Evolutionary conservation across 2,888 invertebrate genomes (phyloP), one percentile per base, ranked within the genome.

Genomic region (Neria commutata): DNA sequence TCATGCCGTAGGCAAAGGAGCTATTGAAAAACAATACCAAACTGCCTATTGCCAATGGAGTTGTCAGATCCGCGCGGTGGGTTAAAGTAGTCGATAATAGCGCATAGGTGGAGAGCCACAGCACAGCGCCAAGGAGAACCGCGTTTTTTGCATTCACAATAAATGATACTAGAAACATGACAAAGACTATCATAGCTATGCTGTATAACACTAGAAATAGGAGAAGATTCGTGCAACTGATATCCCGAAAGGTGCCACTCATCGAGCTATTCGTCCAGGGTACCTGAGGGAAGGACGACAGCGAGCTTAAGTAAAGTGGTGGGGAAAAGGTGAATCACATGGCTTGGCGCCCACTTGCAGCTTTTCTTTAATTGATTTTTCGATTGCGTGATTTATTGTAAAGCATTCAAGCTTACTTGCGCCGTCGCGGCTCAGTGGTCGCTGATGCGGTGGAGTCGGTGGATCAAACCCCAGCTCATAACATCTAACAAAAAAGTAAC

Each of bases 41-140:
- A 49, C 71, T 67, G 17, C 70, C 58, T 8, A 67, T 54, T 0
- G 70, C 54, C 14, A 59, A 60, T 58, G 51, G 33, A 11, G 17
- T 60, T 52, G 52, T 63, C 25, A 34, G n/a, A n/a, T n/a, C n/a
- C n/a, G n/a, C n/a, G n/a, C n/a, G n/a, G n/a, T n/a, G n/a, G n/a
- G n/a, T n/a, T n/a, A n/a, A n/a, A n/a, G n/a, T n/a, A n/a, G n/a
- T n/a, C 1, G 70, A 58, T 53, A 75, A 78, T 3, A 70, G 56
- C 1, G 72, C 67, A 61, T 72, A 78, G 6, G 66, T 66, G 3
- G 68, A 64, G 1, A 76, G 25, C 77, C 77, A 77, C 24, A 72
- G 23, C 0, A 67, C 42, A 10, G 69, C 16, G 0, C 63, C 70
- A 26, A 68, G 69, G 0, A 76, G 64, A 0, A 76, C 52, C 2